Evolutionary conservation across 2,797 vertebrate genomes (phyloP), one percentile per base, ranked within the genome.

Genomic region (Epinephelus malabaricus): DNA sequence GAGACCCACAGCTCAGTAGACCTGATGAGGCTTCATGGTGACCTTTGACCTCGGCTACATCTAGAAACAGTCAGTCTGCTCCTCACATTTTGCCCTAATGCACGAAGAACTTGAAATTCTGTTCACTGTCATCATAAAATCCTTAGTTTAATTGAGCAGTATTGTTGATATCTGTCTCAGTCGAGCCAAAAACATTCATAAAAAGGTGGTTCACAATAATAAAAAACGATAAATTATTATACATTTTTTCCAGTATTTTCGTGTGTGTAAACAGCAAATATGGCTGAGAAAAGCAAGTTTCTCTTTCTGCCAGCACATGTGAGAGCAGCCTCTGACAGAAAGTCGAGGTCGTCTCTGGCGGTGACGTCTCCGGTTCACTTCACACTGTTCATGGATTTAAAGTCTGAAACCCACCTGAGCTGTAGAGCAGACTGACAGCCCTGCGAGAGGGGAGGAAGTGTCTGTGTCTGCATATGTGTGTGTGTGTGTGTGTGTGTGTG

Each of bases 361-460:
- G 85, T 71, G 89, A 91, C 58, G 60, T 89, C 89, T 90, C 88
- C 34, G 50, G 49, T 68, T 77, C 27, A 1, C 56, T 43, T 76
- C 61, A 17, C 75, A 49, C 60, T 81, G 83, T 58, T 78, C 30
- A n/a, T 66, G 79, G 76, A 64, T 71, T 84, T 69, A 73, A 61
- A 77, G 69, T 74, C 67, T 61, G 76, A 84, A 82, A 67, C 73
- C 63, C 74, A 79, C 84, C 84, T 88, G 82, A 88, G 65, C 81
- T 69, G 50, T 30, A 62, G 72, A 55, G 62, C 3, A 3, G 55
- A 70, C 80, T 73, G 82, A 85, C 82, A 78, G 76, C 43, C 25
- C 77, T 60, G 77, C 30, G 19, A 69, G 43, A 78, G 55, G 73
- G 79, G 76, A 75, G 81, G 63, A 76, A 58, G 70, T 80, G 55